Conservation (phyloP, 2,113 vertebrate species). For the Chaenogobius annularis region DNA sequence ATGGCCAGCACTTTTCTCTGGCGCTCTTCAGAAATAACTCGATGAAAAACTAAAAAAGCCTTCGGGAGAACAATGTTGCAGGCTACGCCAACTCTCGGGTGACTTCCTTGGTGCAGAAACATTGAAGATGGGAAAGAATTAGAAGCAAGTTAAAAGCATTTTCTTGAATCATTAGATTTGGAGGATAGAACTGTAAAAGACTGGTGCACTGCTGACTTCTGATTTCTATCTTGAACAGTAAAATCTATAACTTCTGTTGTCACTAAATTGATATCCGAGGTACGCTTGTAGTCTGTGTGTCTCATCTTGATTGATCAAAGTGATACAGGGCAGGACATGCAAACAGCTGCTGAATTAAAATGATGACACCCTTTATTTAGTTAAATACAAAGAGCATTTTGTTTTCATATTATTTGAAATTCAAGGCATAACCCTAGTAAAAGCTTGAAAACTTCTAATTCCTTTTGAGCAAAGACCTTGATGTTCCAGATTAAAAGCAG, state of each 20-base stretch:
- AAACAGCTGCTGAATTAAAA: slow-evolving; percentile 11
- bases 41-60: slow-evolving; percentile 38
- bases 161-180: slow-evolving; percentile 25
- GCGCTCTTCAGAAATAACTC: slow-evolving; percentile 50
- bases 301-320: slow-evolving; percentile 15
- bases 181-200: slow-evolving; percentile 1
- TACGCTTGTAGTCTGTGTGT: not conserved
- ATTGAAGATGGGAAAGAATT: slow-evolving; percentile 38
- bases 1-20: slow-evolving; percentile 45
- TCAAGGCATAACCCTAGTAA: not conserved
- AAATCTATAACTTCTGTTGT: not conserved
- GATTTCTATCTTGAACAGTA: not conserved
- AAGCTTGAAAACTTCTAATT: not conserved
- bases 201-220: not conserved
- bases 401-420: slow-evolving; percentile 11
- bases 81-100: slow-evolving; percentile 42
- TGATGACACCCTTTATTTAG: not conserved
- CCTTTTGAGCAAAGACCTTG: slow-evolving; percentile 23
- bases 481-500: slow-evolving; percentile 16
- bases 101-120: slow-evolving; percentile 34
- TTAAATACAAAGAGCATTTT: not conserved
- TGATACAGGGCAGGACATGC: not conserved
- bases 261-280: not conserved
- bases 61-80: slow-evolving; percentile 45
- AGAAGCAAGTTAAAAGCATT: slow-evolving; percentile 32